Evolutionary conservation across 2,113 vertebrate genomes (phyloP), one percentile per base, ranked within the genome.

Genomic region (Mesembrinibis cayennensis): DNA sequence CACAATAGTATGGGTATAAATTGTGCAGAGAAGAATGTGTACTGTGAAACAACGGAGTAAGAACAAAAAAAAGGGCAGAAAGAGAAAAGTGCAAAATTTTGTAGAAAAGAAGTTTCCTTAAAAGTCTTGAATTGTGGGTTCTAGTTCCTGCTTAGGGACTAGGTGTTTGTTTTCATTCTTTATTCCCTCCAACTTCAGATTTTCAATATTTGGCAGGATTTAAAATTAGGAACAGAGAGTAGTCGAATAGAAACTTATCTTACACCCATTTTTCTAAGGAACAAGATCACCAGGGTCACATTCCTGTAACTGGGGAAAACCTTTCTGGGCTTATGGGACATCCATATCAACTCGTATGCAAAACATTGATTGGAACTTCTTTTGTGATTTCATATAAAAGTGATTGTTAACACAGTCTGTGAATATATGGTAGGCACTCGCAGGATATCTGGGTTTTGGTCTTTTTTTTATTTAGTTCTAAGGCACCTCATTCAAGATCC

Each of bases 71-170:
- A 40, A 47, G 12, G 1, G 2, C 21, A 76, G 11, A 77, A 80
- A 61, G 2, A 88, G 4, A 50, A 78, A 30, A 20, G 15, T 0
- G 4, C 0, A 55, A 65, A 61, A 10, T 20, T 59, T 61, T 38
- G 10, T 49, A 40, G 30, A 44, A 79, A 70, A 67, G 2, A 40
- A 11, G 2, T 34, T 70, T 74, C 30, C 26, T 56, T 79, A 61
- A 55, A 73, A 71, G 4, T 18, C 20, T 74, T 71, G 6, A 52
- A 49, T 36, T 73, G 8, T 0, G 0, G 9, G 2, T 61, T 82
- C 25, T 65, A 17, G 2, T 56, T 59, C 11, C 26, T 88, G 19
- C 13, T 52, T n/a, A 42, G 4, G 23, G 11, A 45, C 15, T 65
- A n/a, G 16, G 52, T 73, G 9, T n/a, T 73, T 10, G 2, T 78